These are phyloP conservation scores for Hedya salicella DNA, from an alignment of 2,888 invertebrate genomes.

Conservation along the genomic window DNA sequence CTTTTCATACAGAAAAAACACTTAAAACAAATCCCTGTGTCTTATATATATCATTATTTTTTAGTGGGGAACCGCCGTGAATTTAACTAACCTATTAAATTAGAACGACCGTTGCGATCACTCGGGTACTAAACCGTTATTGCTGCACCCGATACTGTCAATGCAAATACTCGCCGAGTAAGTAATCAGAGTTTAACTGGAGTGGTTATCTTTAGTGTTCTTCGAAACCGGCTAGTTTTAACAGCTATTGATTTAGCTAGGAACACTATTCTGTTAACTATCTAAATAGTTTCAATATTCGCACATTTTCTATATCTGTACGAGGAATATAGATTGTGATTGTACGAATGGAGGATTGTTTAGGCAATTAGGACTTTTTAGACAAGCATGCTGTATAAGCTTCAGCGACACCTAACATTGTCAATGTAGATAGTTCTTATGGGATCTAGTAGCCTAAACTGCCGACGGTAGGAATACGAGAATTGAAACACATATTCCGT, in stretches of 20 bases:
- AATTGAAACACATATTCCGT: too few relatives aligned
- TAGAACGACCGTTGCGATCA: constrained; percentile 20
- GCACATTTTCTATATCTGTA: too few relatives aligned
- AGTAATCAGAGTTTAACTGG: constrained; percentile 8
- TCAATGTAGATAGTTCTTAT: too few relatives aligned
- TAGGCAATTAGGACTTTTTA: too few relatives aligned
- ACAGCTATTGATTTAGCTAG: background rate
- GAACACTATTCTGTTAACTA: background rate
- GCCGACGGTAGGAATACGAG: too few relatives aligned
- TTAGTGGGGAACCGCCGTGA: background rate
- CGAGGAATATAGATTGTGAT: too few relatives aligned
- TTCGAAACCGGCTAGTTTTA: background rate
- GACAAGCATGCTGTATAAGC: too few relatives aligned
- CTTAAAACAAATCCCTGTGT: background rate
- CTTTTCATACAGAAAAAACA: background rate
- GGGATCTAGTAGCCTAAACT: too few relatives aligned
- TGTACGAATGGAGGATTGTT: too few relatives aligned
- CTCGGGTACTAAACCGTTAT: constrained; percentile 27
- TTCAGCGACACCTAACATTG: too few relatives aligned
- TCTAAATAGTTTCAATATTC: too few relatives aligned
- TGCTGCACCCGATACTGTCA: constrained; percentile 25
- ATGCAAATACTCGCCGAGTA: constrained; percentile 29
- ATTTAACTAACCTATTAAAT: constrained; percentile 1
- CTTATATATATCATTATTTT: background rate
- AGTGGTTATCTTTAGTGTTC: background rate